Evolutionary conservation across 1,140 invertebrate genomes (phyloP), one percentile per base, ranked within the genome.

Genomic region (Chionoecetes opilio): DNA sequence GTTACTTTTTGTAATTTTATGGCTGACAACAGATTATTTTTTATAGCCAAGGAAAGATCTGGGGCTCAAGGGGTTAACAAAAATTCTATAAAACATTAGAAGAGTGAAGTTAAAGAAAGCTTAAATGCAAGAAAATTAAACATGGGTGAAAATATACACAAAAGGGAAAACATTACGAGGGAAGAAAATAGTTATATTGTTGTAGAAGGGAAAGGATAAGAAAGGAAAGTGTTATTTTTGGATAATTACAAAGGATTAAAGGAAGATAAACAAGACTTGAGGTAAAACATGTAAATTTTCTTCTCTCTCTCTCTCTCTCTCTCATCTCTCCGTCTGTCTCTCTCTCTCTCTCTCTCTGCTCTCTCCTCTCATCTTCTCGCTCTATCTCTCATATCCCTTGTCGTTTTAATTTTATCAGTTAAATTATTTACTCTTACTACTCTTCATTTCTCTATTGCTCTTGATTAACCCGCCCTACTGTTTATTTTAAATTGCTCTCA

Each of bases 321-420:
- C 63, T 75, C 63, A n/a, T 75, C 63, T 75, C 63, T 75, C 63
- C n/a, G 21, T 75, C 63, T 75, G 21, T 75, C 63, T 75, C 63
- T 75, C 63, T 75, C 63, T 75, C 63, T 75, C 63, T 75, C 63
- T 75, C 63, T 75, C 63, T 75, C 63, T 75, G n/a, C 63, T 75
- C 63, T 75, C 63, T 75, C 63, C 63, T 75, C 63, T 75, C 63
- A n/a, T 26, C n/a, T 26, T 75, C 63, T 75, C 63, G 26, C 63
- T 75, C 46, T 46, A 5, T 46, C 41, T 46, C 41, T 46, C 41
- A 6, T 14, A 6, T 46, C 14, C 41, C 14, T 46, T 46, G 5
- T 46, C 14, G 5, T 14, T 46, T 46, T 46, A 5, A n/a, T n/a
- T n/a, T n/a, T n/a, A n/a, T n/a, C n/a, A n/a, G n/a, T n/a, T n/a